Conservation (phyloP, 2,113 vertebrate genomes). For the Etia nguti region DNA sequence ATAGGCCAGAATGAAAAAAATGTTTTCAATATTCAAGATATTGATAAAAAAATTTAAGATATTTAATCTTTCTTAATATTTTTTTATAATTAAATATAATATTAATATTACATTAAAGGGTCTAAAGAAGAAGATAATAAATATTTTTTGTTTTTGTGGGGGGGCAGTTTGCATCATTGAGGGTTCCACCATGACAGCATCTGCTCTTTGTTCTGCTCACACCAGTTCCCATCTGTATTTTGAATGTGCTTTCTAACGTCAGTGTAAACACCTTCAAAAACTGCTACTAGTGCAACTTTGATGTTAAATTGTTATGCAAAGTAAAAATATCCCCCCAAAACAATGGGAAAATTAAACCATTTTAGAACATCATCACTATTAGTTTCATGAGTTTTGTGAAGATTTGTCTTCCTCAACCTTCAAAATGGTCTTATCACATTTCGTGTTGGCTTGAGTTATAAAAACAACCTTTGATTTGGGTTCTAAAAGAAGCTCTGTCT, state of each 20-base stretch:
- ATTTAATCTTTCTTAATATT: neutral
- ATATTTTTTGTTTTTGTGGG: neutral
- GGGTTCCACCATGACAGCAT: neutral
- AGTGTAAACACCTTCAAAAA: neutral
- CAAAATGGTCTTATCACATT: neutral
- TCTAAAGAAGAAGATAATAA: neutral
- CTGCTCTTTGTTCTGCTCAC: neutral
- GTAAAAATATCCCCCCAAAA: neutral
- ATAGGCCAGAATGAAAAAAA: neutral
- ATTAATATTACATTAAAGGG: neutral
- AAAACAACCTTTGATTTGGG: neutral
- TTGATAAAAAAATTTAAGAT: neutral
- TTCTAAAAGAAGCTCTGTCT: neutral
- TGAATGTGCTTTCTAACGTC: neutral
- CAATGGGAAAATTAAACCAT: neutral
- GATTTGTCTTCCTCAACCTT: neutral
- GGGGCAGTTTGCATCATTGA: neutral
- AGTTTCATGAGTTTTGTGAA: neutral
- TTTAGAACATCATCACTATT: neutral
- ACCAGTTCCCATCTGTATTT: neutral
- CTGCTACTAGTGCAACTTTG: neutral
- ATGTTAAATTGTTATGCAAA: neutral
- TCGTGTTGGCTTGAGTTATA: neutral
- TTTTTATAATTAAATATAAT: neutral
- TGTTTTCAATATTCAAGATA: neutral